Conservation (phyloP, 2,797 vertebrate species). For the Xerus rutilus region DNA sequence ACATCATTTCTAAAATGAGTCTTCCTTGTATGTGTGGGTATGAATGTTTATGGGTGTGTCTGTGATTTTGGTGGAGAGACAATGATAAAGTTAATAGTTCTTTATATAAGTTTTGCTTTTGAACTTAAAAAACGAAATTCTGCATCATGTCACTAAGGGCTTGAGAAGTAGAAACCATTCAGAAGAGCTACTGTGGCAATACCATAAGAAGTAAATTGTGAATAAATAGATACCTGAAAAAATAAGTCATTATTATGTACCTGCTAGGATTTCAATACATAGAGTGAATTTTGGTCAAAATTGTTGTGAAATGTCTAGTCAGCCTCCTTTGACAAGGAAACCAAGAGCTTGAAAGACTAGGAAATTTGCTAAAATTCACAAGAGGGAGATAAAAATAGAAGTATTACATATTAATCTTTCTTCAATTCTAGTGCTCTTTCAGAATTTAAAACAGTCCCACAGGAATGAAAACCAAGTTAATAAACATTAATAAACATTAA, state of each 20-base stretch:
- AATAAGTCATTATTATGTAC: not conserved
- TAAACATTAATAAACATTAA: slow-evolving; percentile 11
- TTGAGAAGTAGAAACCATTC: slow-evolving; percentile 20
- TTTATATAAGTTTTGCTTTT: slow-evolving; percentile 22
- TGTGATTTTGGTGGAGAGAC: not conserved
- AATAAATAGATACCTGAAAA: slow-evolving; percentile 5
- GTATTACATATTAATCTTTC: not conserved
- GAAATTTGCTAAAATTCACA: slow-evolving; percentile 21
- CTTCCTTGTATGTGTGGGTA: not conserved
- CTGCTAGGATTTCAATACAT: slow-evolving; percentile 27
- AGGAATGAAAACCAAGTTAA: not conserved
- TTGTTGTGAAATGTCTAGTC: not conserved
- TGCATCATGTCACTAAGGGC: not conserved
- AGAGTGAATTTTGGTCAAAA: slow-evolving; percentile 26
- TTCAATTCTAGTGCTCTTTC: slow-evolving; percentile 29
- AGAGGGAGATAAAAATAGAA: not conserved
- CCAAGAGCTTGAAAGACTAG: slow-evolving; percentile 25
- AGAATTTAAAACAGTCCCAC: slow-evolving; percentile 8
- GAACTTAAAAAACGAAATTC: not conserved
- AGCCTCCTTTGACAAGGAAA: slow-evolving; percentile 35
- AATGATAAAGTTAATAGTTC: not conserved
- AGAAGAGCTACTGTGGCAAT: not conserved
- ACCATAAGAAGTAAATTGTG: slow-evolving; percentile 3
- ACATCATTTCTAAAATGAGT: not conserved
- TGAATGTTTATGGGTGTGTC: not conserved